Evolutionary conservation across 2,113 vertebrate species (phyloP), one percentile per base, ranked within the genome.

Genomic region (Litocranius walleri): DNA sequence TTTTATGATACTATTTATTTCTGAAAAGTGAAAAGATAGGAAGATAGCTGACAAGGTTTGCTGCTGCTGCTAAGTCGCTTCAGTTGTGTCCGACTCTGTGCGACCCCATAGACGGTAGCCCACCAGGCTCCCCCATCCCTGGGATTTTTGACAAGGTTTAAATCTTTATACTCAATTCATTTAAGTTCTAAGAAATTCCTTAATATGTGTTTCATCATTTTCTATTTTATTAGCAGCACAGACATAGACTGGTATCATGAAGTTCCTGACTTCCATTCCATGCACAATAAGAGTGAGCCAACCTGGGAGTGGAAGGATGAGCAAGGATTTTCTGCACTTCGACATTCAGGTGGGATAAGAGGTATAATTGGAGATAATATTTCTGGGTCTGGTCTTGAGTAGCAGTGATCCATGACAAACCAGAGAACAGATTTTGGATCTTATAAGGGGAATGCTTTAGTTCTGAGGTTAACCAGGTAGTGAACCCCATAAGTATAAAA

Each of bases 311-410:
- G 99, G 99, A 99, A 99, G 97, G 98, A 98, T 0, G 99, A 99
- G 14, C 99, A 99, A 97, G 99, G 99, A 48, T 99, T 99, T 98
- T 99, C 99, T 1, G 99, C 99, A 1, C 99, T 99, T 59, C 99
- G 99, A 90, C 99, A 99, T 98, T 99, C 99, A 61, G 99, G 99
- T 99, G 98, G 98, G 99, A 96, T 0, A 0, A 12, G 0, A 0
- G 30, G 4, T 81, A 77, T 9, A 0, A 0, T 0, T 0, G 0
- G 12, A 2, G 54, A 57, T 54, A 43, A 5, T 30, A 67, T 27
- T 59, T 83, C 40, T 29, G 10, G 11, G 40, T 57, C 33, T 96
- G 15, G 9, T 0, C 0, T 56, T 61, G 59, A 80, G 71, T 91
- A 56, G 57, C 52, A 54, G 67, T 11, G 40, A 92, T 67, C 45